Evolutionary conservation across 2,888 invertebrate species (phyloP).

Genomic region (Idaea straminata): DNA sequence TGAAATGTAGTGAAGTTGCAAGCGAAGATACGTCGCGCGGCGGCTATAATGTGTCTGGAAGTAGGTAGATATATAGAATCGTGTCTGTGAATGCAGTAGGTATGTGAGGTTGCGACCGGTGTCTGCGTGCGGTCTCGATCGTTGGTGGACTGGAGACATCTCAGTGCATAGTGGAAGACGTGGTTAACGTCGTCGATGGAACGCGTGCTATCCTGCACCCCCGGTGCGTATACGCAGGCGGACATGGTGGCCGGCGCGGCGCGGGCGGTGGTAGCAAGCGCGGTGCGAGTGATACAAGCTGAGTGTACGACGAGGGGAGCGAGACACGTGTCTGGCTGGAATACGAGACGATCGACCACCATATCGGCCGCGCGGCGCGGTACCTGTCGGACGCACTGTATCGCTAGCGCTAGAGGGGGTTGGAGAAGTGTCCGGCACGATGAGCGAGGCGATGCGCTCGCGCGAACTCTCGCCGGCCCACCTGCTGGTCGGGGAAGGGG

Average conservation of each 20-base stretch:
- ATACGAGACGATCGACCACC: constrained; percentile 52
- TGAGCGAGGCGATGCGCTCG: constrained; percentile 85
- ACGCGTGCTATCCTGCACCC: constrained; percentile 39
- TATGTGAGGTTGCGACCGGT: too few relatives aligned
- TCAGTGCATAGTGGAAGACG: constrained; percentile 2
- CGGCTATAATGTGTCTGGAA: not conserved
- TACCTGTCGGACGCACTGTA: constrained; percentile 64
- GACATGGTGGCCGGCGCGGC: constrained; percentile 28
- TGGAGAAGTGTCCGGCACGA: constrained; percentile 94
- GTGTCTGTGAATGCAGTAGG: not conserved
- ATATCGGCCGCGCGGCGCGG: constrained; percentile 49
- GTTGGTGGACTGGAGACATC: not conserved
- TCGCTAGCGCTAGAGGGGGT: constrained; percentile 81
- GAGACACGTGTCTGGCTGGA: constrained; percentile 3
- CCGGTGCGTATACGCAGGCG: constrained; percentile 25
- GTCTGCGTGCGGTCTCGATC: not conserved
- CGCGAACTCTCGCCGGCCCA: constrained; percentile 91
- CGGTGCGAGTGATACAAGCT: constrained; percentile 6
- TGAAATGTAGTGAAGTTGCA: not conserved
- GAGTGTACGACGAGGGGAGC: constrained; percentile 1
- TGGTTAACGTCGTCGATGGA: constrained; percentile 11
- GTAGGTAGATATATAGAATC: not conserved
- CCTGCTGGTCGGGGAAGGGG: constrained; percentile 96
- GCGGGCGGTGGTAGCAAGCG: constrained; percentile 16
- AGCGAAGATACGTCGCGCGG: not conserved